phyloP scores from a whole-genome alignment of 2,113 vertebrate species.

The Tonatia bakeri region DNA sequence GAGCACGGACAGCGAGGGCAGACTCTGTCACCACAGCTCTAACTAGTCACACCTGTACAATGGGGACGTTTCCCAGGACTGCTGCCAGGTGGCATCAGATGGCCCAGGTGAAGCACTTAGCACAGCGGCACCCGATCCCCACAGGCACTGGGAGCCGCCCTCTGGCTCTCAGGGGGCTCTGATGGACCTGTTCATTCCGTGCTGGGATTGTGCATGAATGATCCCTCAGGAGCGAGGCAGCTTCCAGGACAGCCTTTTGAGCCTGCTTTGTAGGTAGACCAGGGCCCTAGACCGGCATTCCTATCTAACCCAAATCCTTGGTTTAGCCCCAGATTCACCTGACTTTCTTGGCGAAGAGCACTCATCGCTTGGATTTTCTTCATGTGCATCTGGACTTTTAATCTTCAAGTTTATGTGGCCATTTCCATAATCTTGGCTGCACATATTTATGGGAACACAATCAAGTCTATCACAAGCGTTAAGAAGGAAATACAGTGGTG shows the following conservation, averaged over 20 bases:
- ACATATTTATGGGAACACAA: neutral
- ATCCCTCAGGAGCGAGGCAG: neutral
- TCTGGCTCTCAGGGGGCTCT: neutral
- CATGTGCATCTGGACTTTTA: neutral
- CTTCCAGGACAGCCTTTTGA: neutral
- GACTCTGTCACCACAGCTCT: neutral
- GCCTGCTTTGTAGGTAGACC: neutral
- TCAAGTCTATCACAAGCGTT: accelerated
- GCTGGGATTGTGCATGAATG: neutral
- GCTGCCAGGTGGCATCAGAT: neutral
- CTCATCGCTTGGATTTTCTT: neutral
- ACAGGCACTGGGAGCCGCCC: neutral
- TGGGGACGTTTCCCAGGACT: neutral
- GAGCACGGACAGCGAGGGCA: neutral
- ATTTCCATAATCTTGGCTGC: neutral
- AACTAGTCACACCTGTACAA: no score
- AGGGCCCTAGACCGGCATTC: neutral
- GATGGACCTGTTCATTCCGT: neutral
- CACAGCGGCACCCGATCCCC: accelerated
- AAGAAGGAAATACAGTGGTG: neutral
- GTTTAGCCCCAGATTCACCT: neutral
- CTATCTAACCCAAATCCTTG: neutral
- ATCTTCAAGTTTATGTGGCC: neutral
- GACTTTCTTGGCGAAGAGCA: no score
- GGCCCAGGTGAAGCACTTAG: neutral